Percentiles rank a stretch among this genome's conserved stretches.
Conservation (phyloP, 35 echinoderm and acorn worm genomes). For the Amphiura filiformis region DNA sequence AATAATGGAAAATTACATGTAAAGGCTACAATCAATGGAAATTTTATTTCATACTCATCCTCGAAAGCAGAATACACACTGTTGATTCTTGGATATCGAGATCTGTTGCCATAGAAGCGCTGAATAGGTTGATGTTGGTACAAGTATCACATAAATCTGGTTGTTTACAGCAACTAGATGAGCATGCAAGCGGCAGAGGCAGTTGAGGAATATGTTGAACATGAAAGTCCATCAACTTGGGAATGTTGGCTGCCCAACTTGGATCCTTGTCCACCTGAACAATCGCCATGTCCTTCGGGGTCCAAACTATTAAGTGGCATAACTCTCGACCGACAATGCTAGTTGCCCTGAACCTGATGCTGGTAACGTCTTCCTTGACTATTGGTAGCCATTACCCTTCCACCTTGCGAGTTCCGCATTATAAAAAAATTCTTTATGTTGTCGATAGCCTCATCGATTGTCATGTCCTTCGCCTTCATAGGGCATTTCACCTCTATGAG, state of each 20-base stretch:
- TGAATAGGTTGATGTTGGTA: too few relatives aligned
- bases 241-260: conserved; percentile 23
- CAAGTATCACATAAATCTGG: too few relatives aligned
- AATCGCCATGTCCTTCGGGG: not conserved
- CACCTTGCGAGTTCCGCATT: not conserved
- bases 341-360: conserved; percentile 37
- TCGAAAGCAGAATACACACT: too few relatives aligned
- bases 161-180: too few relatives aligned
- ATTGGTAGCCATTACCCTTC: not conserved
- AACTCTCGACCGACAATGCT: not conserved
- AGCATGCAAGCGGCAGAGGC: too few relatives aligned
- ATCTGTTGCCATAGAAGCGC: too few relatives aligned
- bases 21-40: too few relatives aligned
- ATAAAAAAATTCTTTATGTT: not conserved
- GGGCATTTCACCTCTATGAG: conserved; percentile 12
- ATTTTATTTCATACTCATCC: too few relatives aligned
- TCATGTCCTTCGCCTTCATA: not conserved
- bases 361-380: conserved; percentile 7
- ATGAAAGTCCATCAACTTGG: conserved; percentile 14
- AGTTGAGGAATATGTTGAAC: not conserved
- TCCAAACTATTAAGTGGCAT: conserved; percentile 15
- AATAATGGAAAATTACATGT: too few relatives aligned
- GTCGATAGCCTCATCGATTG: not conserved
- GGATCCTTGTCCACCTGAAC: not conserved
- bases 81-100: too few relatives aligned